These are phyloP conservation scores for Lissocephala sabroskyi DNA, from an alignment of 2,888 invertebrate genomes.

Conservation along the genomic window DNA sequence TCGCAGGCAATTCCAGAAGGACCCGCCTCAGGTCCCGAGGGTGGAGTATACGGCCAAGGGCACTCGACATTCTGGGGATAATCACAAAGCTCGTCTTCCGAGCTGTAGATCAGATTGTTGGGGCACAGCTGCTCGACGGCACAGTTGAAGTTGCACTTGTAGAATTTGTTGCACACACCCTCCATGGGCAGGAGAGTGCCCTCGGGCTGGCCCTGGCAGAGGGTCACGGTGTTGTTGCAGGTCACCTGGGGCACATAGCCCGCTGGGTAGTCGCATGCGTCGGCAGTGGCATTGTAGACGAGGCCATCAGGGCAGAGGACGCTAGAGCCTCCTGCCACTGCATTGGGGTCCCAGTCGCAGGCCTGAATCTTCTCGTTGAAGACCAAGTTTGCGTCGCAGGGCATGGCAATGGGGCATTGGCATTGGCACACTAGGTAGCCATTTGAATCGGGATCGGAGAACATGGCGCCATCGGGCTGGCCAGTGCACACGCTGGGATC, in stretches of 20 bases:
- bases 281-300: conserved; percentile 16
- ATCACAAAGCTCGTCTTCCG: conserved; percentile 1
- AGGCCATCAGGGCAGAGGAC: conserved; percentile 26
- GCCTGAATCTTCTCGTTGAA: conserved; percentile 22
- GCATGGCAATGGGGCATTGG: conserved; percentile 41
- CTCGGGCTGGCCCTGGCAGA: conserved; percentile 30
- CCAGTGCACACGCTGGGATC: conserved; percentile 24
- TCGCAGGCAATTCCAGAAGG: conserved; percentile 57
- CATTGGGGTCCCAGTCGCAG: conserved; percentile 26
- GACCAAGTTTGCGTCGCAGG: conserved; percentile 20
- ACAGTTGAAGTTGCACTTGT: conserved; percentile 47
- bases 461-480: conserved; percentile 22
- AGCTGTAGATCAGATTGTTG: conserved; percentile 34
- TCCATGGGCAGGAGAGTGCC: conserved; percentile 36
- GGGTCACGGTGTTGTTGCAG: conserved; percentile 19
- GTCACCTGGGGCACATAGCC: conserved; percentile 37
- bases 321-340: background rate
- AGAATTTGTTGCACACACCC: conserved; percentile 42
- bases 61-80: conserved; percentile 30
- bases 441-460: conserved; percentile 28
- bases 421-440: conserved; percentile 44
- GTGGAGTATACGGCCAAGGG: conserved; percentile 39
- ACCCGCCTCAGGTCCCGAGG: conserved; percentile 52
- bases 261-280: conserved; percentile 37
- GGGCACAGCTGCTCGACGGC: conserved; percentile 45